These are phyloP conservation scores for Drosophila ercepeae DNA, from an alignment of 1,140 invertebrate genomes.

Conservation along the genomic window DNA sequence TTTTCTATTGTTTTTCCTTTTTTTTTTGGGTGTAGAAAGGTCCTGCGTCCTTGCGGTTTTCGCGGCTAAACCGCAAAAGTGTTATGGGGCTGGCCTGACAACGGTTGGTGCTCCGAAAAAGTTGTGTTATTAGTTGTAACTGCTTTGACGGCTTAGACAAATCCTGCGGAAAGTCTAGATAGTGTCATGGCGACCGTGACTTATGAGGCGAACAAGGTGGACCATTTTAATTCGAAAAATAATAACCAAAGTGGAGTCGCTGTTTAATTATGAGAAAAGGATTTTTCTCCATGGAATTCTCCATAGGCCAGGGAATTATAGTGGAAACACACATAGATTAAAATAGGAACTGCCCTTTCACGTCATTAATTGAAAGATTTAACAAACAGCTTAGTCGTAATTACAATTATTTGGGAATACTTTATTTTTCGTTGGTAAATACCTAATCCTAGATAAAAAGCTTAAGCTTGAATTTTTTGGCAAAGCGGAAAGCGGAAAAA, in stretches of 20 bases:
- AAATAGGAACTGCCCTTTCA: not conserved
- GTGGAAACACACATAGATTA: no score
- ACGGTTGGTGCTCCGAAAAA: conserved; percentile 32
- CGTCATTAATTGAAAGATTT: not conserved
- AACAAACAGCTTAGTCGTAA: not conserved
- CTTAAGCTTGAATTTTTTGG: conserved; percentile 7
- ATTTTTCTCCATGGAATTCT: not conserved
- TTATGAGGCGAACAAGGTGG: conserved; percentile 15
- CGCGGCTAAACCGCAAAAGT: conserved; percentile 15
- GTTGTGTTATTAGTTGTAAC: conserved; percentile 69
- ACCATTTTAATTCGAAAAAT: conserved; percentile 17
- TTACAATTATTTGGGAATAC: not conserved
- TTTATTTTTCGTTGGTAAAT: not conserved
- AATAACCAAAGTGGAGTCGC: not conserved
- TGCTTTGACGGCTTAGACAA: conserved; percentile 47
- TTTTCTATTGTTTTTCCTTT: conserved; percentile 1
- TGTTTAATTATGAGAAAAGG: not conserved
- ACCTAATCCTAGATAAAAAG: conserved; percentile 1
- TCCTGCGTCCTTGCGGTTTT: conserved; percentile 31
- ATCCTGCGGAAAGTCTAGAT: conserved; percentile 13
- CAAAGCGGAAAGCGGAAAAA: conserved; percentile 38
- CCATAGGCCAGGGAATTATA: no score
- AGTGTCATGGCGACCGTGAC: conserved; percentile 6
- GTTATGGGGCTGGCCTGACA: conserved; percentile 28
- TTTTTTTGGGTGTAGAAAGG: conserved; percentile 2